Base-by-base conservation (phyloP, 2,888 invertebrate species). In the Napeogenes inachia region DNA sequence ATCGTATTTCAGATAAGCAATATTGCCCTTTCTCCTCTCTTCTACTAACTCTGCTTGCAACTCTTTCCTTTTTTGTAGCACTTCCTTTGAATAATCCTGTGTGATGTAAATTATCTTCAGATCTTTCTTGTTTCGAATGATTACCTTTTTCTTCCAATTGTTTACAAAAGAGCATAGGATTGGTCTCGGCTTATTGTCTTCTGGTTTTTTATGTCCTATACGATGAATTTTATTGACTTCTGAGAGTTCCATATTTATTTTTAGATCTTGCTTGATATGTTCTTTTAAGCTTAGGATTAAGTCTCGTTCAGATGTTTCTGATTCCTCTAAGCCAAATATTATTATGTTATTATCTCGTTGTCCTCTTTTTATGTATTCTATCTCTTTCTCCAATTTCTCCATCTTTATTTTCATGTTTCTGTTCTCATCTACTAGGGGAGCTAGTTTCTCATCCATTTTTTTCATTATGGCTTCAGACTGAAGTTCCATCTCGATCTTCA, bases 1-100 rank as follows among this genome's bases (percentile, higher is more conserved):
- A 21, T 21, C 21, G 21, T 21, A 21, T 21, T 21, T 71, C n/a
- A 73, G 10, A 55, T 61, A 73, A 0, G 72, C 70, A 13, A 53
- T 59, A 38, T 69, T 72, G 33, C 65, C 68, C 35, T 70, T 71
- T 62, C 66, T 56, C 45, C 65, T 70, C 45, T 71, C 71, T 65
- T 71, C 70, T 8, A 30, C 13, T 46, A 73, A 33, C 21, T 70
- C 10, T 2, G 64, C 54, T 62, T 69, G 68, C 13, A 73, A 50
- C 4, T 12, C 54, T 63, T 68, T 73, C 35, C 73, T 68, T 45
- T 64, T 71, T 47, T 69, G 67, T 6, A 73, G 32, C 2, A 69
- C 69, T 65, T 72, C 72, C 35, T 73, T 72, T 1, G 71, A 58
- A 13, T 70, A 71, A 71, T n/a, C 72, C 69, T 0, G 62, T 0